Evolutionary conservation across 1,140 invertebrate genomes (phyloP).

Genomic region (Matsumurasca onukii): DNA sequence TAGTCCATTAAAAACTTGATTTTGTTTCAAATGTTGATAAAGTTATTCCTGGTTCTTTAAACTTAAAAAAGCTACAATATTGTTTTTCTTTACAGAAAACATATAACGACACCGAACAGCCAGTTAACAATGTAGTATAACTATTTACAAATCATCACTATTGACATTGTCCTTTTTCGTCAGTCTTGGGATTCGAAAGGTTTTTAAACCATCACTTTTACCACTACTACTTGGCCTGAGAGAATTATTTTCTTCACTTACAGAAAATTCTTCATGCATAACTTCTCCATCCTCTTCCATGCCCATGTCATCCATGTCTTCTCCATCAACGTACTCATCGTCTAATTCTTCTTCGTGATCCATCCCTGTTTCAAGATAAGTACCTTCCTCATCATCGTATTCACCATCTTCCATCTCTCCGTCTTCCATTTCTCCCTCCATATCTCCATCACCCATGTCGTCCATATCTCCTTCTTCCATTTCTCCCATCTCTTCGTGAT

Average conservation of each 20-base stretch:
- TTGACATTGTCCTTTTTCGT: background rate
- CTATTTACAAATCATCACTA: no score
- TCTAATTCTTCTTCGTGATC: slow-evolving; percentile 25
- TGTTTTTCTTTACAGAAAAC: no score
- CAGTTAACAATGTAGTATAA: no score
- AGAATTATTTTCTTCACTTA: background rate
- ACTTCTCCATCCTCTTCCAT: background rate
- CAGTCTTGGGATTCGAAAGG: background rate
- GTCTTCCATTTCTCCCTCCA: slow-evolving; percentile 14
- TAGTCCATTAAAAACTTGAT: no score
- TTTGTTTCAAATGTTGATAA: no score
- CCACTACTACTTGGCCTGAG: background rate
- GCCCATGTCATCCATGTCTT: background rate
- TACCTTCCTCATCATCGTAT: slow-evolving; percentile 21
- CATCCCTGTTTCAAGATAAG: slow-evolving; percentile 25
- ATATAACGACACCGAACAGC: no score
- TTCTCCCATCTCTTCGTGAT: slow-evolving; percentile 27
- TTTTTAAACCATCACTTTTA: background rate
- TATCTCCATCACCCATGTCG: slow-evolving; percentile 7
- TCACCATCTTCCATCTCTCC: background rate
- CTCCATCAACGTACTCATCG: slow-evolving; percentile 8
- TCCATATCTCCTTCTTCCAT: slow-evolving; percentile 19
- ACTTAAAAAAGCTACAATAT: no score
- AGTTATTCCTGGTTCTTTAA: no score
- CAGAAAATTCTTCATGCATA: background rate